Base-by-base conservation (phyloP, 1,140 invertebrate species). In the Cotesia chilonis region DNA sequence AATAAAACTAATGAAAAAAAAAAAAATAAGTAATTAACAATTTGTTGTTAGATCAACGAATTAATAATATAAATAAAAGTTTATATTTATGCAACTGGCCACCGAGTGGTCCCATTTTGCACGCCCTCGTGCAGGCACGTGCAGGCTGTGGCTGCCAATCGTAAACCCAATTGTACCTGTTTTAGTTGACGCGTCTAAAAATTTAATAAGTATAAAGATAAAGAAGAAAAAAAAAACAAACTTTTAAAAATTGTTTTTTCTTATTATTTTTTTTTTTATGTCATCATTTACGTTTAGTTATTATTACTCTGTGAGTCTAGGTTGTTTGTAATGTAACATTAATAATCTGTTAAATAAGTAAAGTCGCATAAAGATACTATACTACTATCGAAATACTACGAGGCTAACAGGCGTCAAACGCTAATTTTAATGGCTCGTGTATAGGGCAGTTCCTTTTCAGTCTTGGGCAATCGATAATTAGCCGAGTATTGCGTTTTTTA, bases 31-130 rank as follows among this genome's bases (percentile, higher is more conserved):
- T 57, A 65, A 57, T 2, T 28, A 65, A 41, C 81, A 78, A 84
- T 84, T 83, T 80, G 81, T 84, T 82, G 81, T 81, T 84, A 79
- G 76, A 80, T 70, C 78, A 82, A 83, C 78, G 80, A 84, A 83
- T 80, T 77, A 80, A 78, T 76, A 81, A 79, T 83, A 84, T 77
- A 80, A 75, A 75, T 82, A 83, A 81, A 84, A 81, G 81, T 81
- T 84, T 84, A 81, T 84, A 79, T 83, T 85, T 85, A 84, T 83
- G 83, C 84, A 84, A 84, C 78, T 84, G 83, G 83, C 82, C 83
- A 83, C 78, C 81, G 79, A 82, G 80, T 84, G 83, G 81, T 80
- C 82, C 79, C 78, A 76, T 77, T 79, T 72, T 78, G 78, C 79
- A 74, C 76, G 65, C 64, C 66, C 54, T 74, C 73, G 75, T 72